A percentile compares a stretch with the other conserved stretches of the same genome.
Conservation (phyloP, 2,888 invertebrate species). For the Apamea monoglypha region DNA sequence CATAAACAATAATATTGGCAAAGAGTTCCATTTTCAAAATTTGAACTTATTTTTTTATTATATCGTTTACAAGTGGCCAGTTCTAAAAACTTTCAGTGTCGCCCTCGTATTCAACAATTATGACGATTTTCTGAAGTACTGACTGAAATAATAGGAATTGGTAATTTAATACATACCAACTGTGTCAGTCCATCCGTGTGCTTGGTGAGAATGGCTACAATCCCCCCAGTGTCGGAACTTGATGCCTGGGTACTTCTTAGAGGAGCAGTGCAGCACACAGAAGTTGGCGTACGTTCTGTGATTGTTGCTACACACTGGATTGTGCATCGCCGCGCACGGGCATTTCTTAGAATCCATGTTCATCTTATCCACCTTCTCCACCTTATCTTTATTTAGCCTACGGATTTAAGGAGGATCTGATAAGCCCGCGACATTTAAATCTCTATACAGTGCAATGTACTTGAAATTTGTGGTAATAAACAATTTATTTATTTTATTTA, state of each 20-base stretch:
- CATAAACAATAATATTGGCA: too few species aligned
- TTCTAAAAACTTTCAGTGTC: too few species aligned
- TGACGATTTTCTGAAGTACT: too few species aligned
- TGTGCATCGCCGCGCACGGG: constrained; percentile 53
- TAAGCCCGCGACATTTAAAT: neutral
- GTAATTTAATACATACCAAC: too few species aligned
- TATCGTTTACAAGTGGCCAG: too few species aligned
- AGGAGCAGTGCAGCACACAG: constrained; percentile 61
- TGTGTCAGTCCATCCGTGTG: neutral
- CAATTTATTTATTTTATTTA: too few species aligned
- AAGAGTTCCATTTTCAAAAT: too few species aligned
- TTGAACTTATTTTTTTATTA: too few species aligned
- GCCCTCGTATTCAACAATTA: too few species aligned
- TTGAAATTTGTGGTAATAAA: too few species aligned
- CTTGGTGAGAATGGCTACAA: constrained; percentile 2
- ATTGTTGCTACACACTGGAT: constrained; percentile 79
- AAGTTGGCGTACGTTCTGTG: constrained; percentile 92
- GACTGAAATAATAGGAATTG: neutral
- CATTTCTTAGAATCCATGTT: neutral
- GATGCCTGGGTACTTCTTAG: neutral
- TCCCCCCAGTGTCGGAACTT: constrained; percentile 23
- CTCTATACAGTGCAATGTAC: too few species aligned
- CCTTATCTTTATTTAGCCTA: neutral
- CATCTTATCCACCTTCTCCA: too few species aligned
- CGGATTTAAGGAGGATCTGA: neutral